phyloP scores from a whole-genome alignment of 2,797 vertebrate species.

The Oreortyx pictus region DNA sequence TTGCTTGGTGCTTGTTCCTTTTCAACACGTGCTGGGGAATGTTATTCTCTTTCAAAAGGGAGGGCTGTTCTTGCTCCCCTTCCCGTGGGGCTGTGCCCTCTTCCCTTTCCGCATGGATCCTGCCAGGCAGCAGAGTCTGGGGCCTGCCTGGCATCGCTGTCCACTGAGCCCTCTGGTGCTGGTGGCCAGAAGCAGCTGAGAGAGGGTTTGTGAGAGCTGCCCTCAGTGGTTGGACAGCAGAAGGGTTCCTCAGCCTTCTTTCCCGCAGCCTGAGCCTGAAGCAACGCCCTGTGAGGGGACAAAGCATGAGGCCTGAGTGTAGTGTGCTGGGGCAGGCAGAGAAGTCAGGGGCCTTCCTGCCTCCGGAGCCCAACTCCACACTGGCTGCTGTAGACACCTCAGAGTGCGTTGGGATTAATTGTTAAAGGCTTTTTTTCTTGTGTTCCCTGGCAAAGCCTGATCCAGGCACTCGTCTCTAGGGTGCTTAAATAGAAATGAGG shows the following conservation, averaged over 20 bases:
- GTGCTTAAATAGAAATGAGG: background rate
- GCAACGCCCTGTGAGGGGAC: background rate
- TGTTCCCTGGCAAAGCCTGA: background rate
- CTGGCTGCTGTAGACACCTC: no score
- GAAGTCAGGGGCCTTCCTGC: background rate
- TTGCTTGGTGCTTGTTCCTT: background rate
- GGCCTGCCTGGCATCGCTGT: background rate
- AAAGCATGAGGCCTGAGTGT: accelerated
- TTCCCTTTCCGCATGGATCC: background rate
- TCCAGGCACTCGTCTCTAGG: background rate
- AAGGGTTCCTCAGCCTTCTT: background rate
- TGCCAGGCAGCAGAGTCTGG: accelerated
- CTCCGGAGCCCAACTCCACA: background rate
- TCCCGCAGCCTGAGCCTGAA: background rate
- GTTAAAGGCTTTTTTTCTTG: background rate
- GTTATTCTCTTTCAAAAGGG: constrained; percentile 2
- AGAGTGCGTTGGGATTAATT: accelerated
- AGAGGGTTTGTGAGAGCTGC: background rate
- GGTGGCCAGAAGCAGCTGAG: background rate
- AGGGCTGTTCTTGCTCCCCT: background rate
- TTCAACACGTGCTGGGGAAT: background rate
- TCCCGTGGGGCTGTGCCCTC: background rate
- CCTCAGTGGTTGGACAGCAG: accelerated
- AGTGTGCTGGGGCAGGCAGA: background rate
- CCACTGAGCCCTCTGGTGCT: background rate